phyloP scores from a whole-genome alignment of 2,888 invertebrate genomes.

The Lasioglossum figueresi region DNA sequence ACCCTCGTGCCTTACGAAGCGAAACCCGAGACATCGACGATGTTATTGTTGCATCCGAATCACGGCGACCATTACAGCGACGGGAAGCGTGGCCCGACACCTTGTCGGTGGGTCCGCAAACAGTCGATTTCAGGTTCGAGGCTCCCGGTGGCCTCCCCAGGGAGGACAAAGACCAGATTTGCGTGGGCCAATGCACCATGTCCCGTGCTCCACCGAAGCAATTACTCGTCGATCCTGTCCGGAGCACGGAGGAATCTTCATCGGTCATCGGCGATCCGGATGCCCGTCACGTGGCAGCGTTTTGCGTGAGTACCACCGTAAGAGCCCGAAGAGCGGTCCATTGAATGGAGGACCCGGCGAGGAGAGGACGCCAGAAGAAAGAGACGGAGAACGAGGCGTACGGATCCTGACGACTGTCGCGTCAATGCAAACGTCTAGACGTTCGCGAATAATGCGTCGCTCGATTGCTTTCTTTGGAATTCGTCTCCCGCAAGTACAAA shows the following conservation, averaged over 20 bases:
- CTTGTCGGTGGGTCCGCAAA: conserved; percentile 16
- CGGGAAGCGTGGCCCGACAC: conserved; percentile 14
- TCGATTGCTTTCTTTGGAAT: conserved; percentile 30
- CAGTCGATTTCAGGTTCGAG: conserved; percentile 13
- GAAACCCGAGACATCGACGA: neutral
- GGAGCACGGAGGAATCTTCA: conserved; percentile 66
- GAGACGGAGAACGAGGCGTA: conserved; percentile 51
- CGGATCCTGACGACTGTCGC: conserved; percentile 67
- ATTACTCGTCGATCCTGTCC: conserved; percentile 70
- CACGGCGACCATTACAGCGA: neutral
- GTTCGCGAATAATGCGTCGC: conserved; percentile 50
- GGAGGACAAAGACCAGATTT: conserved; percentile 66
- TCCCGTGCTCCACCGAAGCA: conserved; percentile 56
- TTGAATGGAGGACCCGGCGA: conserved; percentile 61
- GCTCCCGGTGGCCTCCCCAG: conserved; percentile 24
- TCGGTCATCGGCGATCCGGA: conserved; percentile 75
- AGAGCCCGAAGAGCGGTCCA: conserved; percentile 63
- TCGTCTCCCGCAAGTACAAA: neutral
- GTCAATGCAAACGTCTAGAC: conserved; percentile 69
- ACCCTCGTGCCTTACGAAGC: neutral
- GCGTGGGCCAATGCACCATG: conserved; percentile 70
- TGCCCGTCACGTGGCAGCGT: conserved; percentile 80
- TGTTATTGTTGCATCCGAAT: neutral
- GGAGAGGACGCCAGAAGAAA: conserved; percentile 41
- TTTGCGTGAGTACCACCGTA: conserved; percentile 77